Conservation (phyloP, 2,888 invertebrate genomes). For the Brachyptera putata region DNA sequence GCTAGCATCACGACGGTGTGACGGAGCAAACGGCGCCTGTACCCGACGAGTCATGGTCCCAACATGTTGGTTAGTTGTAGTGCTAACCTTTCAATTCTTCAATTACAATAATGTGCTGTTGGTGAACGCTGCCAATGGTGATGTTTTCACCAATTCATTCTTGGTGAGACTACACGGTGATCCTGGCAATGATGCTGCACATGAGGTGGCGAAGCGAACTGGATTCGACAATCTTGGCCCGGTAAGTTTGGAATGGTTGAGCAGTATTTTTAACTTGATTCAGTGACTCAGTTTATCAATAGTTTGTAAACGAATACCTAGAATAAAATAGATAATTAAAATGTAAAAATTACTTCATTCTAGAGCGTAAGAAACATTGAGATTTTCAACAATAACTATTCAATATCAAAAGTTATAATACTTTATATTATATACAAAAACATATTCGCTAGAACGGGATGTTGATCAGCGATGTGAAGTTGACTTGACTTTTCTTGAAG, state of each 20-base stretch:
- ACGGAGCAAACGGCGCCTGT: conserved; percentile 9
- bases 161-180: conserved; percentile 82
- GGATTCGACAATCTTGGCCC: conserved; percentile 93
- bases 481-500: too few relatives aligned
- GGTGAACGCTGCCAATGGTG: conserved; percentile 41
- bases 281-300: background rate
- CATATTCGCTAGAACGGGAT: too few relatives aligned
- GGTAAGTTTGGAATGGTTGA: conserved; percentile 61
- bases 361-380: too few relatives aligned
- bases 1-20: background rate
- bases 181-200: conserved; percentile 71
- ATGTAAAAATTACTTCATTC: too few relatives aligned
- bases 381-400: too few relatives aligned
- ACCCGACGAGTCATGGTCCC: conserved; percentile 20
- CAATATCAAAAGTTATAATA: too few relatives aligned
- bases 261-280: background rate
- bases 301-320: background rate
- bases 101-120: background rate
- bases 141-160: conserved; percentile 95
- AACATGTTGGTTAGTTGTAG: background rate
- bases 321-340: background rate
- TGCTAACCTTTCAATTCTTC: background rate
- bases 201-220: conserved; percentile 76
- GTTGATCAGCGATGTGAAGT: too few relatives aligned
- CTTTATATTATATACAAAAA: too few relatives aligned